phyloP scores from a whole-genome alignment of 2,797 vertebrate species.

The Scyliorhinus canicula region DNA sequence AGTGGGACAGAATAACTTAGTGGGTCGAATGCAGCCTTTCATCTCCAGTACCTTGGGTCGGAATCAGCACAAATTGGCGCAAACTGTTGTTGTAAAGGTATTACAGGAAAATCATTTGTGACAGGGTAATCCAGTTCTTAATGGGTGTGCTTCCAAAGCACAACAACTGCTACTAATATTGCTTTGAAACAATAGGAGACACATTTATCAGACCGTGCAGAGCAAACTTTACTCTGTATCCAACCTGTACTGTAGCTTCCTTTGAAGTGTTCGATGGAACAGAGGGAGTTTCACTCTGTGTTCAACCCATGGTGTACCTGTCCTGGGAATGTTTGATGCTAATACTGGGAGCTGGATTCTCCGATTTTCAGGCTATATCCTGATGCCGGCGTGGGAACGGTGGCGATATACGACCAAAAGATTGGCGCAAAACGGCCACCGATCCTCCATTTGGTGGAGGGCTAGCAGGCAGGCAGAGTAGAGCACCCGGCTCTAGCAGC shows the following conservation, averaged over 20 bases:
- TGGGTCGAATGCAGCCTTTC: not conserved
- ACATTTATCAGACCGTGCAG: not conserved
- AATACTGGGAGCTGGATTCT: too few relatives aligned
- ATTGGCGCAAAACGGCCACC: too few relatives aligned
- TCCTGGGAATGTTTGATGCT: not conserved
- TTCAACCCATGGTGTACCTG: not conserved
- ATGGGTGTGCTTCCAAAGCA: not conserved
- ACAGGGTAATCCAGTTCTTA: not conserved
- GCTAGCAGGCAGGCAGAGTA: too few relatives aligned
- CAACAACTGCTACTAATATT: not conserved
- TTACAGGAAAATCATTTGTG: not conserved
- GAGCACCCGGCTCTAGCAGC: too few relatives aligned
- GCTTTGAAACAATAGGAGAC: not conserved
- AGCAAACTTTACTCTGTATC: not conserved
- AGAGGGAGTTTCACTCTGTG: not conserved
- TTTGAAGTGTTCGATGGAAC: not conserved
- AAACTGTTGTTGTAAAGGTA: not conserved
- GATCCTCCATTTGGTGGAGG: too few relatives aligned
- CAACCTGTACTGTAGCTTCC: not conserved
- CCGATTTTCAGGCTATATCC: too few relatives aligned
- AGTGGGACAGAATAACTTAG: not conserved
- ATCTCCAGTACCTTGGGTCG: not conserved
- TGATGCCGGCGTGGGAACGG: too few relatives aligned
- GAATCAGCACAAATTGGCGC: not conserved
- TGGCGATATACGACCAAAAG: too few relatives aligned